A percentile compares a stretch with the other conserved stretches of the same genome.
Evolutionary conservation across 2,113 vertebrate species (phyloP).

Genomic region (Anguilla rostrata): DNA sequence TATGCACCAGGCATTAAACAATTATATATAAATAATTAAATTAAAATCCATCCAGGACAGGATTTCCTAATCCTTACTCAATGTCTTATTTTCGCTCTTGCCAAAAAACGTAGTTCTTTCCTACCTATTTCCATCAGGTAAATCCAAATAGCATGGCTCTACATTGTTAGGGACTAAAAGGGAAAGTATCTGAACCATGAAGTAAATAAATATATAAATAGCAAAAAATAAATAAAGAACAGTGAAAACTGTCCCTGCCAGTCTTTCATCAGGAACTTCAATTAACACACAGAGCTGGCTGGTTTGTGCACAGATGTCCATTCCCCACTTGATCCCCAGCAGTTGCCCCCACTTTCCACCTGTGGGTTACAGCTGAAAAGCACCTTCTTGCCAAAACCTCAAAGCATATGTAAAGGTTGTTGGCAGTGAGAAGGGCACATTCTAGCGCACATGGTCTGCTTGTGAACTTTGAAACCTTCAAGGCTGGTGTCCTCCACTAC

Average conservation of each 20-base stretch:
- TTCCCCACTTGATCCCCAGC: neutral
- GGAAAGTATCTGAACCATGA: neutral
- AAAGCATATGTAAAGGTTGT: slow-evolving; percentile 13
- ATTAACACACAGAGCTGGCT: neutral
- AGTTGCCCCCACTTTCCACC: neutral
- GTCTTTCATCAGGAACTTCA: slow-evolving; percentile 10
- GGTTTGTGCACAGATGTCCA: neutral
- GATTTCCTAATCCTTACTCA: neutral
- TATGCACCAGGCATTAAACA: no score
- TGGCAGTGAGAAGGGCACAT: neutral
- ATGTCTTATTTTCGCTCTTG: neutral
- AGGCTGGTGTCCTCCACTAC: neutral
- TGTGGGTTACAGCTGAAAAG: neutral
- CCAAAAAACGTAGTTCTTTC: neutral
- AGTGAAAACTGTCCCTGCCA: neutral
- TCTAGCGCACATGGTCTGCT: neutral
- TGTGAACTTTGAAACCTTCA: neutral
- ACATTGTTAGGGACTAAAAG: neutral
- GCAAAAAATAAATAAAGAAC: neutral
- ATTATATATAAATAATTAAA: neutral
- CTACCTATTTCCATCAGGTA: neutral
- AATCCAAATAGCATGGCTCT: neutral
- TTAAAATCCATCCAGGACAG: neutral
- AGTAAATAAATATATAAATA: neutral
- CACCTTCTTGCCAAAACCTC: slow-evolving; percentile 9